Conservation (phyloP, 2,888 invertebrate genomes). For the Biston betularia region DNA sequence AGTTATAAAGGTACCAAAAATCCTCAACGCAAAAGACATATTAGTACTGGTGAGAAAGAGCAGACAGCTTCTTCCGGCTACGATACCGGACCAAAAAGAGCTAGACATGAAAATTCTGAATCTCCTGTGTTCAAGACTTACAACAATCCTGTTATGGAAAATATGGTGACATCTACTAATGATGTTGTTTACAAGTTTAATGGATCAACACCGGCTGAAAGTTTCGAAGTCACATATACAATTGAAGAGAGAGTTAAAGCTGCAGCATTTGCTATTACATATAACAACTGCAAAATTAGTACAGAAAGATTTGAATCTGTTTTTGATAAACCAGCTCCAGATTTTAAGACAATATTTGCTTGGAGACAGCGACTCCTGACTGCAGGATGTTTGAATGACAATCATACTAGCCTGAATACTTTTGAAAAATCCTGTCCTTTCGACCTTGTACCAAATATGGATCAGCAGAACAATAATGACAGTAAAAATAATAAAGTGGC, state of each 20-base stretch:
- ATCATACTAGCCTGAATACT: conserved; percentile 58
- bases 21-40: conserved; percentile 64
- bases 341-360: conserved; percentile 79
- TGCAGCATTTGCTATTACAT: conserved; percentile 77
- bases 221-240: conserved; percentile 73
- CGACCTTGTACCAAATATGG: conserved; percentile 3
- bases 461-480: conserved; percentile 24
- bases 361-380: conserved; percentile 74
- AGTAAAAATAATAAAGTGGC: conserved; percentile 43
- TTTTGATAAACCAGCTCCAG: conserved; percentile 80
- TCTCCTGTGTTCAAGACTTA: conserved; percentile 57
- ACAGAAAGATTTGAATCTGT: conserved; percentile 73
- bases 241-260: conserved; percentile 74
- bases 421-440: conserved; percentile 31
- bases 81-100: conserved; percentile 70
- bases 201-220: conserved; percentile 66
- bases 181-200: conserved; percentile 68
- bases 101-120: conserved; percentile 58
- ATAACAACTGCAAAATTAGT: conserved; percentile 78
- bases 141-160: conserved; percentile 77
- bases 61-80: conserved; percentile 70
- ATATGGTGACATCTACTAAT: conserved; percentile 78
- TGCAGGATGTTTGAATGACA: conserved; percentile 77
- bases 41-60: conserved; percentile 70
- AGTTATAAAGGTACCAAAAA: conserved; percentile 57